Evolutionary conservation across 2,888 invertebrate species (phyloP), one percentile per base, ranked within the genome.

Genomic region (Trissolcus japonicus): DNA sequence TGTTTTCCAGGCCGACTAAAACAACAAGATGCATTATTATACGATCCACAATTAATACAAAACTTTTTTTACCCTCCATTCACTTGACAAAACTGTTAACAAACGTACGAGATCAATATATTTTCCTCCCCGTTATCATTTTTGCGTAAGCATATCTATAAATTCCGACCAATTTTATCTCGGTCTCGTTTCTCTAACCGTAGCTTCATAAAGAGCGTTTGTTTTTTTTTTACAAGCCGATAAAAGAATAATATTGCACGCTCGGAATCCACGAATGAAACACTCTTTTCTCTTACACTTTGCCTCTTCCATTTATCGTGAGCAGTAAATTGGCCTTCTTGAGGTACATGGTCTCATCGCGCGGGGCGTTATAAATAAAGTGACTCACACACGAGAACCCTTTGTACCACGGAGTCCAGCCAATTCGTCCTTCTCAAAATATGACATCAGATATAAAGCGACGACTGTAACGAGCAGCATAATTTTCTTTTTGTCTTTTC

Each of bases 361-460:
- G 53, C 67, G 57, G 62, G 56, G 56, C 59, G 74, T 74, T 74
- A 74, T 74, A 74, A 74, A 74, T 74, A 74, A 67, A 74, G 57
- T 67, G 74, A 67, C 74, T 67, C 67, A 74, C 73, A 66, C 63
- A 69, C 71, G 74, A 74, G 67, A 67, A 67, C 74, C 74, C 74
- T 75, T 75, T 75, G 74, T 68, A 68, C 48, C 68, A 35, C 17
- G 46, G 61, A 61, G 51, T 74, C 66, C 62, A 59, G 56, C 56
- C 63, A 68, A 75, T 68, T 75, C 74, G 74, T 75, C 74, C 68
- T 68, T 68, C 68, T 75, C 62, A 56, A 75, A 74, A 68, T 75
- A 75, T 68, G 67, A 75, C 74, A 68, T 74, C 61, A 67, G 74
- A 74, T 67, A 35, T 11, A 67, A 62, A 74, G 67, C 62, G 35